Base-by-base conservation (phyloP, 1,140 invertebrate species). In the Cepaea nemoralis region DNA sequence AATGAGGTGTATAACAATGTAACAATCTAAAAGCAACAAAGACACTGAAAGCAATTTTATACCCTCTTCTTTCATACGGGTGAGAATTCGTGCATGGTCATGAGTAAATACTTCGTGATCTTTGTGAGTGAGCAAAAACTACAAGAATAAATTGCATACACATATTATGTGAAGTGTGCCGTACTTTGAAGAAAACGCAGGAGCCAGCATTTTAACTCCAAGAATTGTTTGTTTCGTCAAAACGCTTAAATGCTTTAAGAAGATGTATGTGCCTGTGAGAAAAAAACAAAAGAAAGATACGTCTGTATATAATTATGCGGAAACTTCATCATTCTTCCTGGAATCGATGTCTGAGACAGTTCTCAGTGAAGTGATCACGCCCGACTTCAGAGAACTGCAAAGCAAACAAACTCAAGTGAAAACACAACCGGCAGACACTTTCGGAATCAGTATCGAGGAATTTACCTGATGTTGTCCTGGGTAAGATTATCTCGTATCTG, bases 401-500 rank as follows among this genome's bases (percentile, higher is more conserved):
- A 31, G 2, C 10, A 63, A 3, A 63, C 5, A 63, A 6, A 63
- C 0, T 2, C 6, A 27, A 12, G 59, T 16, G 59, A 31, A 63
- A 3, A 31, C 2, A 14, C n/a, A 3, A 31, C n/a, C 22, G 27
- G 59, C 27, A 8, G 33, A n/a, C 10, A n/a, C n/a, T n/a, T 27
- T 27, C 0, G 12, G n/a, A 63, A n/a, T 63, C 27, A 6, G 59
- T 63, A 45, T 75, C 35, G 73, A 45, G 40, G 22, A 27, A 22
- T n/a, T 14, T 77, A 35, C 75, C 75, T 1, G 75, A 63, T 50
- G 55, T 77, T 35, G 75, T 77, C 31, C 14, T 77, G 12, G 75
- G 75, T 55, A 59, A 77, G 42, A 77, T 77, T 14, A 63, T 77
- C 1, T 77, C 75, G 6, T 77, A 59, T 31, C 42, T 77, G 19